Evolutionary conservation across 2,888 invertebrate genomes (phyloP), one percentile per base, ranked within the genome.

Genomic region (Dendrolimus pini): DNA sequence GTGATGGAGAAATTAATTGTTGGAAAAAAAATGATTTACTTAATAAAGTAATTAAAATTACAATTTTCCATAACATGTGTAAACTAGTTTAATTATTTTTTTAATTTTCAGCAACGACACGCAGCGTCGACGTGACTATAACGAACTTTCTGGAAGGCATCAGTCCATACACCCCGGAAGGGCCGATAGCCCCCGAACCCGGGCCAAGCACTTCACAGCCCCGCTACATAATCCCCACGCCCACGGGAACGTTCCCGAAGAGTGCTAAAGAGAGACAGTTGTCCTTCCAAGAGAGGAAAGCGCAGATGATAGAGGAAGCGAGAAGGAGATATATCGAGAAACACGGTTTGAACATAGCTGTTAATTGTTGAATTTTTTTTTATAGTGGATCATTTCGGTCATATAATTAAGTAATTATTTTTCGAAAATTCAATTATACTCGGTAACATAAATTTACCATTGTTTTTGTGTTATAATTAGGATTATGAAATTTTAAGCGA

Each of bases 61-160:
- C 3, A 30, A 30, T 30, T 30, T 1, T 30, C 6, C 3, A 3
- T 30, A 30, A 30, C 0, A 30, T 30, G 30, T 18, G 3, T 18
- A 2, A 2, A 0, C 30, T 30, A 30, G 3, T 30, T 30, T 2
- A 18, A 2, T 18, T 18, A 2, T 18, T 6, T 3, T 6, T 30
- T 30, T 30, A 6, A 30, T 8, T 68, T 65, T 0, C 83, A 96
- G 96, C 92, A 56, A 88, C 90, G 75, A 96, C 96, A 2, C 92
- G 93, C 70, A 95, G 94, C 80, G 94, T 96, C 56, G 96, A 96
- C 78, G 89, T 93, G 58, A 96, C 96, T 2, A 95, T 96, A 63
- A 94, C 96, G 30, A 96, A 96, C 81, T 94, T 96, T 75, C 87
- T 96, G 56, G 96, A 96, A 74, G 96, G 96, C 53, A 90, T 93